Conservation (phyloP, 2,888 invertebrate genomes). For the Spilosoma lubricipeda region DNA sequence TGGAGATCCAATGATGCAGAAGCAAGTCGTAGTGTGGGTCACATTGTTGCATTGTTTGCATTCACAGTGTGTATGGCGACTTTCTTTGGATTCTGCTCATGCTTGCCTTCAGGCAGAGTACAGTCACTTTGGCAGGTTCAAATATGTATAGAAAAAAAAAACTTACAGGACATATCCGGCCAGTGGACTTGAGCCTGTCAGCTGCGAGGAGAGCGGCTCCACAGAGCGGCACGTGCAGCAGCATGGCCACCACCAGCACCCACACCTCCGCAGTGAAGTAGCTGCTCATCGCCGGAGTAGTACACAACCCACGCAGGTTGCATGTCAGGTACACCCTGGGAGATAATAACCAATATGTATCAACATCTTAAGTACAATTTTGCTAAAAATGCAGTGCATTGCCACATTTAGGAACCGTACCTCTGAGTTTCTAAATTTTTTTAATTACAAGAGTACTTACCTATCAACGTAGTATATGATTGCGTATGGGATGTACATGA, state of each 20-base stretch:
- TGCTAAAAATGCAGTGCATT: no score
- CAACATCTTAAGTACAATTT: no score
- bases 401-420: no score
- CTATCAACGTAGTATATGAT: constrained; percentile 92
- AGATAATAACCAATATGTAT: neutral
- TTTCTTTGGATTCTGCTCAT: no score
- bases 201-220: constrained; percentile 88
- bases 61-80: no score
- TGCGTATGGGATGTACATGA: constrained; percentile 94
- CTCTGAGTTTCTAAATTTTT: neutral
- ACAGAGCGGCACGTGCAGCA: constrained; percentile 90
- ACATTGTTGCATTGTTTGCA: no score
- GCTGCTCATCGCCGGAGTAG: constrained; percentile 87
- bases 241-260: constrained; percentile 88
- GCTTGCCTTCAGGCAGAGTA: no score
- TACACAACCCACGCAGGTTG: constrained; percentile 89
- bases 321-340: constrained; percentile 90
- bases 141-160: no score
- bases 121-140: no score
- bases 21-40: no score
- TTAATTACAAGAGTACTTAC: constrained; percentile 54
- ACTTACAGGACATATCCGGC: constrained; percentile 70
- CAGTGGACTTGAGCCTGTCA: constrained; percentile 89
- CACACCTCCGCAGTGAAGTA: constrained; percentile 91
- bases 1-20: no score